These are phyloP conservation scores for Halcyon senegalensis DNA, from an alignment of 2,113 vertebrate genomes.

Conservation along the genomic window DNA sequence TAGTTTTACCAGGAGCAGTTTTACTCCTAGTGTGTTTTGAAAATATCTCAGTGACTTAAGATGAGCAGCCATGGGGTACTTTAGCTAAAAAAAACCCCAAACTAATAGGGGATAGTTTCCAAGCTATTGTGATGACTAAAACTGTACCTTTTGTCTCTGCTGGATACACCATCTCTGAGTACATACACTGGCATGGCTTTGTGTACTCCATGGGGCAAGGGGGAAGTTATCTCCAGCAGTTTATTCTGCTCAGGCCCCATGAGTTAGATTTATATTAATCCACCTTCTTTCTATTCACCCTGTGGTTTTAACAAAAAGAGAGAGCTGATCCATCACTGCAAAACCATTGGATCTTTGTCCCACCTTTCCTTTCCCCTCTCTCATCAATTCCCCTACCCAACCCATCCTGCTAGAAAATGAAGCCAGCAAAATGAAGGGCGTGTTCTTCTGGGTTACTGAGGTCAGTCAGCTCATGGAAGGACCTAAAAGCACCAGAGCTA, in stretches of 20 bases:
- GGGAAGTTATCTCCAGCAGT: not conserved
- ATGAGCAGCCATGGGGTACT: not conserved
- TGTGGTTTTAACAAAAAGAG: not conserved
- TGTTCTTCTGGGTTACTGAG: not conserved
- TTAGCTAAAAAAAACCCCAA: not conserved
- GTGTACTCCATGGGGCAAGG: not conserved
- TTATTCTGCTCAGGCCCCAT: not conserved
- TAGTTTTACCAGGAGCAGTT: fast-evolving
- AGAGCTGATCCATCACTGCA: not conserved
- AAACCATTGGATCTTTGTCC: not conserved
- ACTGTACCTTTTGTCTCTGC: not conserved
- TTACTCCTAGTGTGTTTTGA: not conserved
- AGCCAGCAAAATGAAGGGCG: not conserved
- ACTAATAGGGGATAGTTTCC: not conserved
- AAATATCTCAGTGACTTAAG: not conserved
- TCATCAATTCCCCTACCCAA: not conserved
- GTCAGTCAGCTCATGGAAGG: not conserved
- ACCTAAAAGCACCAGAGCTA: not conserved
- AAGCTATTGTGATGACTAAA: not conserved
- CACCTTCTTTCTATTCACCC: not conserved
- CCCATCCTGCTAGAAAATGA: not conserved
- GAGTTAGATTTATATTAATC: not conserved
- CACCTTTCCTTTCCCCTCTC: not conserved
- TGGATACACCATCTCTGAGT: not conserved
- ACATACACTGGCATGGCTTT: not conserved